These are phyloP conservation scores for Diogma glabrata DNA, from an alignment of 2,888 invertebrate genomes.

Conservation along the genomic window DNA sequence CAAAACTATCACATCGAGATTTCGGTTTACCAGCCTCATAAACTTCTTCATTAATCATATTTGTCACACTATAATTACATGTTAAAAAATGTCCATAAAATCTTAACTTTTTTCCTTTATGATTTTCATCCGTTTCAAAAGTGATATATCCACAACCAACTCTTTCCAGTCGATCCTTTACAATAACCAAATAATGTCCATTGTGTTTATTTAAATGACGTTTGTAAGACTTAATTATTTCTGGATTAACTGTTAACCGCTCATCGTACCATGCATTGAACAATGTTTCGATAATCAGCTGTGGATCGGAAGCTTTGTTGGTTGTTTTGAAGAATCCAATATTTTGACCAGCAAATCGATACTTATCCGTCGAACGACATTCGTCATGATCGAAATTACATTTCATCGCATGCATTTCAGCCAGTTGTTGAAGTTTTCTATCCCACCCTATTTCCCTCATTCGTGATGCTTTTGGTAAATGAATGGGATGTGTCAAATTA, in stretches of 20 bases:
- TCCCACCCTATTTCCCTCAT: conserved; percentile 5
- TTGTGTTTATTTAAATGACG: not conserved
- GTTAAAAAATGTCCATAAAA: not conserved
- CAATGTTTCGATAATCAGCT: no score
- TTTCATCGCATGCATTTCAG: not conserved
- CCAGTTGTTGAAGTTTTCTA: conserved; percentile 4
- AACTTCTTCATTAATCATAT: not conserved
- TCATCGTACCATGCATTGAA: not conserved
- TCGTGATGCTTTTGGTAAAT: not conserved
- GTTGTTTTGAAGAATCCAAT: not conserved
- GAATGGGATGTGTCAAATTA: not conserved
- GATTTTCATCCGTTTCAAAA: not conserved
- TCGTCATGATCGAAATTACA: conserved; percentile 1
- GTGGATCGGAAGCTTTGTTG: not conserved
- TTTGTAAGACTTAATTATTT: not conserved
- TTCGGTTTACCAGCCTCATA: not conserved
- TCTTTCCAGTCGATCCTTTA: not conserved
- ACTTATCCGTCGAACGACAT: conserved; percentile 1
- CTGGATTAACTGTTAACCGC: not conserved
- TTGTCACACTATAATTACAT: not conserved
- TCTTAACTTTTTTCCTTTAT: not conserved
- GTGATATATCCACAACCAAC: not conserved
- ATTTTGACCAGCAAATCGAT: conserved; percentile 4
- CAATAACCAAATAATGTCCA: not conserved
- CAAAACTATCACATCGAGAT: not conserved